Conservation (phyloP, 2,797 vertebrate species). For the Gallirallus australis region DNA sequence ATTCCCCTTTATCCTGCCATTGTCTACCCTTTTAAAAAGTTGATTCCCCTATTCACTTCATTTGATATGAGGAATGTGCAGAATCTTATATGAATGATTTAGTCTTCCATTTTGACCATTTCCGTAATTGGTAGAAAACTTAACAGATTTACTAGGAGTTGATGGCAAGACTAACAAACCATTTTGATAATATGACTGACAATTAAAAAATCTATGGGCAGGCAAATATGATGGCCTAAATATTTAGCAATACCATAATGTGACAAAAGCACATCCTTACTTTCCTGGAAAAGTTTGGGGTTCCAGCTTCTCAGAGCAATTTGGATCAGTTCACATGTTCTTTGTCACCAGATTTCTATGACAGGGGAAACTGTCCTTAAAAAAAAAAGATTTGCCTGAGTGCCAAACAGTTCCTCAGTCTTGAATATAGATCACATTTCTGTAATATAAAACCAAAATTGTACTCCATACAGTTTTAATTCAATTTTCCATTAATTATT, state of each 20-base stretch:
- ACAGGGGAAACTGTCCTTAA: not conserved
- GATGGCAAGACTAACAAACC: not conserved
- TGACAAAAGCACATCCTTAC: not conserved
- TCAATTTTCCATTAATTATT: not conserved
- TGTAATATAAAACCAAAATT: not conserved
- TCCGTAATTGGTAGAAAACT: not conserved
- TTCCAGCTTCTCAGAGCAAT: not conserved
- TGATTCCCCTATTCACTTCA: not conserved
- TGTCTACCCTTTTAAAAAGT: too few species aligned
- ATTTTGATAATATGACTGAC: not conserved
- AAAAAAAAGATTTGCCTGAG: not conserved
- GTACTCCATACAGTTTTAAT: not conserved
- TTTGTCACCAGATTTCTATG: not conserved
- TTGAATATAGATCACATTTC: not conserved
- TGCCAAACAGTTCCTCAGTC: not conserved
- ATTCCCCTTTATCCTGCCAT: too few species aligned
- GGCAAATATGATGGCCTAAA: not conserved
- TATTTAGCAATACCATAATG: not conserved
- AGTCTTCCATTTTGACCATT: not conserved
- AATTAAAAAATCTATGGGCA: not conserved
- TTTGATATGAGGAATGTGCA: not conserved
- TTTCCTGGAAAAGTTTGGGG: not conserved
- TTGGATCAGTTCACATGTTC: not conserved
- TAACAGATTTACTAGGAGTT: not conserved
- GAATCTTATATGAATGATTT: not conserved